Evolutionary conservation across 2,888 invertebrate genomes (phyloP), one percentile per base, ranked within the genome.

Genomic region (Drosophila mayaguana): DNA sequence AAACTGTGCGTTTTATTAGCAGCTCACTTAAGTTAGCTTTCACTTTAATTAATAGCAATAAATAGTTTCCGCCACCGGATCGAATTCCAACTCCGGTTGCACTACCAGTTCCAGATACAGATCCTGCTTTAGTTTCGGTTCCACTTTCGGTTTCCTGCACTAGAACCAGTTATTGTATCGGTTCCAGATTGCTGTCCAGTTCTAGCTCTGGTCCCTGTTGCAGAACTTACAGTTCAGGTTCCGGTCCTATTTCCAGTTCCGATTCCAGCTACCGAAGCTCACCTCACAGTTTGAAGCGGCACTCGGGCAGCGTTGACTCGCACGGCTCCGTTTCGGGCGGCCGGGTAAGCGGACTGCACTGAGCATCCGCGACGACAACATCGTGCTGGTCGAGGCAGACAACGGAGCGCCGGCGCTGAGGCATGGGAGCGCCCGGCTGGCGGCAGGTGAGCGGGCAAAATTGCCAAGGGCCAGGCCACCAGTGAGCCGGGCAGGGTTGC

Each of bases 391-490:
- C 95, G n/a, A 96, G 95, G 91, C 96, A 96, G 94, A 96, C 95
- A 3, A 96, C 95, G 77, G 95, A 95, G 71, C 96, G 94, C 1
- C 89, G 81, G 65, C 95, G 95, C 70, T 94, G 94, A 16, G 95
- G 95, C 73, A 94, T 94, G n/a, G 93, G 73, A n/a, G 93, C 68
- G 5, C 85, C 88, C 59, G 78, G 75, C 53, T 78, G 74, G 25
- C 90, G 94, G 87, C 96, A 96, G 0, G 95, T 95, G 0, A 95
- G 94, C 7, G 96, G 95, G 92, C 98, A 98, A 67, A 96, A 95
- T 88, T 96, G 96, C 98, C 98, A 98, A 0, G 96, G 95, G 0
- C 97, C 97, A 28, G 95, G 94, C 96, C 97, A 97, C 97, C 97
- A 98, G 90, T 95, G 95, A n/a, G 95, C 94, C 12, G 95, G 95